phyloP scores from a whole-genome alignment of 2,797 vertebrate genomes.

The Neoniphon sammara region DNA sequence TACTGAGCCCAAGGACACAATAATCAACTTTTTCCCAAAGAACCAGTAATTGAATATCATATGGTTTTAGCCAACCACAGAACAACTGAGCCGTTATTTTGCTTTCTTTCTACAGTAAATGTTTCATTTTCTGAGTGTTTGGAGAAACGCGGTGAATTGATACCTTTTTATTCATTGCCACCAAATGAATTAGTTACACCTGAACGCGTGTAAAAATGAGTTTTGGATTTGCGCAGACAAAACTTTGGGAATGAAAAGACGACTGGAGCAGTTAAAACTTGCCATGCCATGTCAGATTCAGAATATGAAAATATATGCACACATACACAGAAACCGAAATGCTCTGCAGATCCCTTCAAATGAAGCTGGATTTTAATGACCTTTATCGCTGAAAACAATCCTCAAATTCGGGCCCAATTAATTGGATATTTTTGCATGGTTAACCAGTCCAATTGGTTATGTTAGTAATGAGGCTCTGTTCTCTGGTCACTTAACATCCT shows the following conservation, averaged over 20 bases:
- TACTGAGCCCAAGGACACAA: background rate
- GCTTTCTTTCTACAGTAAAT: slow-evolving; percentile 19
- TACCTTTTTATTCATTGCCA: slow-evolving; percentile 36
- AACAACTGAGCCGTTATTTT: slow-evolving; percentile 37
- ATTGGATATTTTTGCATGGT: background rate
- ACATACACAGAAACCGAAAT: background rate
- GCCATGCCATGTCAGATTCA: slow-evolving; percentile 11
- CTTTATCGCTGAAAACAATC: background rate
- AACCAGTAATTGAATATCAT: slow-evolving; percentile 34
- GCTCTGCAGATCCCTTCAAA: background rate
- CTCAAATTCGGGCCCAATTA: background rate
- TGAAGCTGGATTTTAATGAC: background rate
- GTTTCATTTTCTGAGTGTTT: slow-evolving; percentile 54
- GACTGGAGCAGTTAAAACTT: slow-evolving; percentile 20
- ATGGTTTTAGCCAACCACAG: slow-evolving; percentile 22
- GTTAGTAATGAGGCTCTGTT: background rate
- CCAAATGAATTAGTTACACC: slow-evolving; percentile 65
- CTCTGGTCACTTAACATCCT: background rate
- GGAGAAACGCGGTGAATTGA: slow-evolving; percentile 36
- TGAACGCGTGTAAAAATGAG: slow-evolving; percentile 55
- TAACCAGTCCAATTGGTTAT: background rate
- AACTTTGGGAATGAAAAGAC: slow-evolving; percentile 38
- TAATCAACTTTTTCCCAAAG: slow-evolving; percentile 2
- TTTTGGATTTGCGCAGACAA: slow-evolving; percentile 58
- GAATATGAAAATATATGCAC: slow-evolving; percentile 11